Evolutionary conservation across 53 echinoderm and acorn worm genomes (phyloP), one percentile per base, ranked within the genome.

Genomic region (Hippasteria phrygiana): DNA sequence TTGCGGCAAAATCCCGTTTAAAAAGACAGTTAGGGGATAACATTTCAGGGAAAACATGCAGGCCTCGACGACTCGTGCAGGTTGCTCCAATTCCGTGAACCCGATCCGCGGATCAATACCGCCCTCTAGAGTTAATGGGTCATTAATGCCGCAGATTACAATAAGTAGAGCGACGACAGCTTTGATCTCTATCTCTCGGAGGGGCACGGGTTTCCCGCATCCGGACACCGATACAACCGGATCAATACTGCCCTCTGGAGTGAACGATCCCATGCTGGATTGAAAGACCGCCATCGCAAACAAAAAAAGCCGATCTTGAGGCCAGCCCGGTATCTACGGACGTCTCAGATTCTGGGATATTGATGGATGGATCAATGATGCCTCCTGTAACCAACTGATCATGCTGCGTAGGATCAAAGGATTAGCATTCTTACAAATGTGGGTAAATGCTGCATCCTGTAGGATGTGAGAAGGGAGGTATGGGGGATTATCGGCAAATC

Each of bases 201-300:
- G 12, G 69, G 10, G 59, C 27, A 18, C 20, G 18, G 37, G 40
- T 37, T 39, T 27, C 40, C 37, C 38, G 40, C 37, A 42, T 55
- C 18, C 41, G 36, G 79, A 62, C 79, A 79, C 46, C 18, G 59
- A 82, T 82, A 73, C 82, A 63, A 18, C 48, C 11, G 14, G 47
- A 82, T 82, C 82, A 82, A 82, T 82, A 82, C 33, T 48, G 66
- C 82, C 82, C 82, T 65, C 70, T 85, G n/a, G 71, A 51, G 67
- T 48, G 33, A 71, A 53, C 35, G 69, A 48, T 85, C 48, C 46
- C 36, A 39, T 56, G 56, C 48, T 70, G 39, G 47, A 71, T 71
- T 46, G n/a, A 31, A 13, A 29, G 54, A 71, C 20, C n/a, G n/a
- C n/a, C n/a, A 28, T 6, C 29, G 71, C n/a, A 69, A 24, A 31